Base-by-base conservation (phyloP, 2,888 invertebrate species). In the Trachelus iudaicus region DNA sequence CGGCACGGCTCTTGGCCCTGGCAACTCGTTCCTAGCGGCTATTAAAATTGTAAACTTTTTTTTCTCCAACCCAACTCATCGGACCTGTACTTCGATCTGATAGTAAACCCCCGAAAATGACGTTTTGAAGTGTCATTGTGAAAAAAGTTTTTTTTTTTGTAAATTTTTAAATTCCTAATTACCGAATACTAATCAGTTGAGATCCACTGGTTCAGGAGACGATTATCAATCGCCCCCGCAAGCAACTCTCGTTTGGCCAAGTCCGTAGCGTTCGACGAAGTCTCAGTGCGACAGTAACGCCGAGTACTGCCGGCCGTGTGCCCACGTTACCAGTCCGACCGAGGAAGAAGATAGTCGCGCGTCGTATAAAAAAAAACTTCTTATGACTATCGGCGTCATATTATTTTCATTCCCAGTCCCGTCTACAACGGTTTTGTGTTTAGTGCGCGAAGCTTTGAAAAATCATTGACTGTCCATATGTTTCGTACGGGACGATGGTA, bases 401-500 rank as follows among this genome's bases (percentile, higher is more conserved):
- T 56, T 56, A 56, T 56, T 56, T 56, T 6, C 4, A 23, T 23
- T 56, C 23, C 9, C 23, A 56, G 40, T 15, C 30, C 11, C 31
- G 12, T 33, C 71, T 31, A 15, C 30, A 34, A 13, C 2, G 30
- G 12, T 71, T 73, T 33, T 34, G 31, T 56, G 73, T 69, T 75
- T 30, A 73, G 56, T 73, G 34, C 71, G 68, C 71, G 30, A 33
- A 37, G 13, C 34, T 34, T 73, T 1, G n/a, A 40, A 75, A 75
- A 77, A 71, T 68, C 3, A 40, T 35, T n/a, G 23, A 34, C 34
- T 37, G 78, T 78, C 78, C 78, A 80, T 80, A 79, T 80, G 76
- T 79, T 76, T 74, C 30, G 34, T 73, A 77, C 69, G 76, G 80
- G 79, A 88, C 81, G 82, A 90, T 90, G 90, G 90, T 88, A 73